Base-by-base conservation (phyloP, 64 coral and sea anemone species). In the Astreopora myriophthalma region DNA sequence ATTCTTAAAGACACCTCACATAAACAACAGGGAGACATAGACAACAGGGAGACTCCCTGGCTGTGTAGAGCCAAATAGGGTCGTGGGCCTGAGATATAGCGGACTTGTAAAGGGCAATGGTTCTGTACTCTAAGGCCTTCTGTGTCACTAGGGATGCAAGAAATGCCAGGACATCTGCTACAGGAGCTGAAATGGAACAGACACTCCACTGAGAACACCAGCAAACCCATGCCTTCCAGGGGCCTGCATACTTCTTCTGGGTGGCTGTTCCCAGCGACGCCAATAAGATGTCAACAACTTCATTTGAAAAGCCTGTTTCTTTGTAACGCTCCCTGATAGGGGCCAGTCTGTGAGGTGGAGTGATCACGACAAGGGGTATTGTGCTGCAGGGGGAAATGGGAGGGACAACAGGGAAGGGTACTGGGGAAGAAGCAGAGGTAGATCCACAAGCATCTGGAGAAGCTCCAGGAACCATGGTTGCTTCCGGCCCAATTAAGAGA, bases 381-480 rank as follows among this genome's bases (percentile, higher is more conserved):
- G 17, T 85, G 20, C 58, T 61, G 80, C 13, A n/a, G 80, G 80
- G 7, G n/a, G 80, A 36, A 85, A 67, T 62, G 80, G 34, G 8
- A 67, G 80, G n/a, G 38, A 85, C 55, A 85, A 17, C 49, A 55
- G 49, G 17, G 10, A 55, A 9, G 16, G 31, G 12, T 8, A 17
- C 63, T 85, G 80, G 38, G 88, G 76, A 28, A 91, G 74, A 24
- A 64, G 88, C 9, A 77, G 19, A 32, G 76, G 76, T 5, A 16
- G 38, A 71, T 91, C 88, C 28, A 67, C 88, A 5, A 81, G 61
- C 27, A 73, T 66, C 68, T 80, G 23, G 66, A 55, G 27, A 4
- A 70, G 52, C 3, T 40, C 48, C 30, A 38, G 9, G 34, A 75
- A 92, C 80, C 90, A 69, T 34, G 90, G 80, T n/a, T 92, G 80